phyloP scores from a whole-genome alignment of 2,797 vertebrate genomes.

The Bovichtus variegatus region DNA sequence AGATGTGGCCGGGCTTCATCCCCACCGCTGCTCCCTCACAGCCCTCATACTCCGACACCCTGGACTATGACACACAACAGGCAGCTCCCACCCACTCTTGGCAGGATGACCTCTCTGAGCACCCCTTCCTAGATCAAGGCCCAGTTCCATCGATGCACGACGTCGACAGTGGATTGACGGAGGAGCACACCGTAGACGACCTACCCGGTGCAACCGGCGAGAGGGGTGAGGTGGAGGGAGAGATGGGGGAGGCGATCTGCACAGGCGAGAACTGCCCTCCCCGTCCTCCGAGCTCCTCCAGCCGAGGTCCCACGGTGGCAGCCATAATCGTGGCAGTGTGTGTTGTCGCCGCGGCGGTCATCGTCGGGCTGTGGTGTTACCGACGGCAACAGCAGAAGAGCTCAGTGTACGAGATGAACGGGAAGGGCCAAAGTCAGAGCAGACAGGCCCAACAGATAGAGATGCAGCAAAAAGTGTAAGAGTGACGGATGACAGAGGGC shows the following conservation, averaged over 20 bases:
- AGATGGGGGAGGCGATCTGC: conserved; percentile 80
- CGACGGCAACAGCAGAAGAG: conserved; percentile 91
- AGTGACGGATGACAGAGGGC: conserved; percentile 11
- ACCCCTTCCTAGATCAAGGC: conserved; percentile 62
- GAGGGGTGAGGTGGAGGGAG: conserved; percentile 79
- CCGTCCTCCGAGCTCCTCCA: conserved; percentile 74
- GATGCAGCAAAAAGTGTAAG: conserved; percentile 95
- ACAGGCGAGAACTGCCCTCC: conserved; percentile 80
- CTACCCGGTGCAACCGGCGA: conserved; percentile 83
- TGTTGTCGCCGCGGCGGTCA: conserved; percentile 79
- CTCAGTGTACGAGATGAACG: conserved; percentile 94
- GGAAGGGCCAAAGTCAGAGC: conserved; percentile 85
- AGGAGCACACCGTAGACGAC: conserved; percentile 77
- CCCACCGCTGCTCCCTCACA: conserved; percentile 44
- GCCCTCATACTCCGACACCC: conserved; percentile 59
- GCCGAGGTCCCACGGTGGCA: conserved; percentile 88
- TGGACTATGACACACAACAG: conserved; percentile 73
- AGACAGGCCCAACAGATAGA: conserved; percentile 93
- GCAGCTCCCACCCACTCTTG: conserved; percentile 71
- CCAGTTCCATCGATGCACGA: conserved; percentile 56
- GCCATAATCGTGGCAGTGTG: conserved; percentile 88
- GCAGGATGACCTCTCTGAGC: conserved; percentile 69
- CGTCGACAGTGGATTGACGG: conserved; percentile 35
- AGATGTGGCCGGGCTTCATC: conserved; percentile 19
- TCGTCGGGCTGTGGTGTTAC: conserved; percentile 91